Evolutionary conservation across 2,888 invertebrate species (phyloP).

Genomic region (Rotaria magnacalcarata): DNA sequence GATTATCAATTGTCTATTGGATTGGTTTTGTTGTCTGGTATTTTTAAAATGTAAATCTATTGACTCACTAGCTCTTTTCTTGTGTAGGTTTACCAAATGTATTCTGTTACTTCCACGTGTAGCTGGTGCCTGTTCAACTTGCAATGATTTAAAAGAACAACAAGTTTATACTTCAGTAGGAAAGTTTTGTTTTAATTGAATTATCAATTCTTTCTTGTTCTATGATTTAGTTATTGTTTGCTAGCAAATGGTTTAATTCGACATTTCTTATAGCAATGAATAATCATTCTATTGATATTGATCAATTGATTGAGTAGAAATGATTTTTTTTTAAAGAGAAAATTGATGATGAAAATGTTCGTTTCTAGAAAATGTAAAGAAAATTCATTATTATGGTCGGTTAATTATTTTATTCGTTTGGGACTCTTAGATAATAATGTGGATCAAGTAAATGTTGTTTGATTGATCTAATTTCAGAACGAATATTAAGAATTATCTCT

Average conservation of each 20-base stretch:
- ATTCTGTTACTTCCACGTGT: not conserved
- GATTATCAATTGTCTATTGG: not conserved
- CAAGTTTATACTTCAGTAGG: not conserved
- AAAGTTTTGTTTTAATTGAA: not conserved
- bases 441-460: too few relatives aligned
- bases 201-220: not conserved
- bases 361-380: constrained; percentile 7
- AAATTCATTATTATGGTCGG: not conserved
- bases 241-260: not conserved
- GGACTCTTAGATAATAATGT: not conserved
- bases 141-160: not conserved
- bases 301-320: not conserved
- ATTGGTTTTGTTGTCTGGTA: not conserved
- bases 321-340: too few relatives aligned
- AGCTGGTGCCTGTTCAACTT: not conserved
- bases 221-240: not conserved
- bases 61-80: not conserved
- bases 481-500: too few relatives aligned
- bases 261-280: not conserved
- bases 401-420: not conserved
- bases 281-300: not conserved
- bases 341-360: not conserved
- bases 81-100: not conserved
- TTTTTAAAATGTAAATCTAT: not conserved
- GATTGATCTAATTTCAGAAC: too few relatives aligned